A percentile compares a stretch with the other conserved stretches of the same genome.
Evolutionary conservation across 2,797 vertebrate species (phyloP).

Genomic region (Helarctos malayanus): DNA sequence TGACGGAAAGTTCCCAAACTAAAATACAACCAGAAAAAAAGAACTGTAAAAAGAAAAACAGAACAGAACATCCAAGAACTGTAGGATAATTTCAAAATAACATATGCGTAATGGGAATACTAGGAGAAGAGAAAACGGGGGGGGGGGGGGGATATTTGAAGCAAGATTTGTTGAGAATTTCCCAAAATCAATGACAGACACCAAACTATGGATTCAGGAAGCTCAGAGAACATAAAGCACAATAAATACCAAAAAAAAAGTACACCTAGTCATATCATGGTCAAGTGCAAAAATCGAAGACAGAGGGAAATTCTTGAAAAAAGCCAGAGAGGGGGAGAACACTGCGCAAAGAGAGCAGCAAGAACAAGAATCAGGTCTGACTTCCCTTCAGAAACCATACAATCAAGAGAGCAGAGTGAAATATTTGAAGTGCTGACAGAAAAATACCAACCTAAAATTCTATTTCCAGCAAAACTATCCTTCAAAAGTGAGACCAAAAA

Average conservation of each 20-base stretch:
- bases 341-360: accelerated
- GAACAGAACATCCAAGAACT: neutral
- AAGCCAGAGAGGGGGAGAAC: neutral
- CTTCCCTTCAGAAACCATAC: neutral
- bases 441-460: neutral
- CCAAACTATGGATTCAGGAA: neutral
- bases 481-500: neutral
- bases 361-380: neutral
- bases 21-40: neutral
- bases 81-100: neutral
- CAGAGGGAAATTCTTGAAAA: too few species aligned
- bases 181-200: neutral
- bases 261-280: accelerated
- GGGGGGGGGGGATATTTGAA: too few species aligned
- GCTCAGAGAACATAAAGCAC: neutral
- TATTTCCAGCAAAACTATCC: neutral
- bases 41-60: neutral
- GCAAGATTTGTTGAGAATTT: neutral
- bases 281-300: neutral
- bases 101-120: neutral
- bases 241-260: neutral
- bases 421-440: neutral
- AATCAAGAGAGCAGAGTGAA: neutral
- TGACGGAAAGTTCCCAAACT: neutral
- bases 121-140: neutral